Evolutionary conservation across 2,113 vertebrate genomes (phyloP).

Genomic region (Pseudopipra pipra): DNA sequence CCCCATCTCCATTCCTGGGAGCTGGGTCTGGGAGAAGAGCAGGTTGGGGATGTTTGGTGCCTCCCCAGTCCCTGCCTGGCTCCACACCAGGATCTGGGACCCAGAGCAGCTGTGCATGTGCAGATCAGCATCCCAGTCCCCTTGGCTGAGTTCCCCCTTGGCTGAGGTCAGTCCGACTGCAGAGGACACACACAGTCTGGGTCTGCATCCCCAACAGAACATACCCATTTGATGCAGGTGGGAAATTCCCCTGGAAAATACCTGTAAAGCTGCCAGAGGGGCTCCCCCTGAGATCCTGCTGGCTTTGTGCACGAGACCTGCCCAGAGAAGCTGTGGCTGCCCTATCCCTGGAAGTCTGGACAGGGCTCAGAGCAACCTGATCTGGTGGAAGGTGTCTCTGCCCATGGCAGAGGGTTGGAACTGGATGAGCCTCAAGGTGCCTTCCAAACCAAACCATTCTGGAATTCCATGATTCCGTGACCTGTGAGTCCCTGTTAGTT

Average conservation of each 20-base stretch:
- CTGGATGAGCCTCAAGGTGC: accelerated
- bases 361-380: not conserved
- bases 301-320: not conserved
- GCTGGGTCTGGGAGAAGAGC: not conserved
- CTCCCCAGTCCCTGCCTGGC: not conserved
- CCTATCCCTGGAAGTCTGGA: not conserved
- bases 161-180: not conserved
- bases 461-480: not conserved
- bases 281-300: not conserved
- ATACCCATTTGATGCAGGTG: accelerated
- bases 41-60: not conserved
- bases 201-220: not conserved
- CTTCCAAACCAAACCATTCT: not conserved
- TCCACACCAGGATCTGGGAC: accelerated
- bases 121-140: not conserved
- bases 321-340: not conserved
- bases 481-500: accelerated
- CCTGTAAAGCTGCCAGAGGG: not conserved
- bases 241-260: not conserved
- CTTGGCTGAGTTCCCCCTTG: not conserved
- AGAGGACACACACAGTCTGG: not conserved
- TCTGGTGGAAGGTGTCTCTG: not conserved
- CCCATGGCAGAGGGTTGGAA: not conserved
- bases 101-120: accelerated
- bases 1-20: not conserved